A percentile compares a stretch with the other conserved stretches of the same genome.
Evolutionary conservation across 2,797 vertebrate species (phyloP).

Genomic region (Emydoidea blandingii): DNA sequence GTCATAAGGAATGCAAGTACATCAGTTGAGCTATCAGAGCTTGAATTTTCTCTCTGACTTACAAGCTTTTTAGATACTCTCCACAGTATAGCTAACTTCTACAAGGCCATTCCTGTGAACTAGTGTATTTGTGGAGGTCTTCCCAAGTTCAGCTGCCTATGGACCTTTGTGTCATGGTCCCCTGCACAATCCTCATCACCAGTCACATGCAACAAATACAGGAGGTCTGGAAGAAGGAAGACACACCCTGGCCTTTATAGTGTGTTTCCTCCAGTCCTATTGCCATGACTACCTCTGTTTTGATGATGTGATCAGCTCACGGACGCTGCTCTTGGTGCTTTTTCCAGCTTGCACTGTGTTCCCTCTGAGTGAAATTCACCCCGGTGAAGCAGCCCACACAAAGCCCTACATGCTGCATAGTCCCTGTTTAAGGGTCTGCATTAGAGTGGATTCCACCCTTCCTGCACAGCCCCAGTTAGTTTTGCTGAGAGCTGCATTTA

Average conservation of each 20-base stretch:
- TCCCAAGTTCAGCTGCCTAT: background rate
- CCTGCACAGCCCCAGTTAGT: background rate
- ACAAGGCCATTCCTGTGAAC: background rate
- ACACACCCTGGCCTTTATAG: background rate
- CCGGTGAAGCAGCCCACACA: background rate
- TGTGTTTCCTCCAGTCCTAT: background rate
- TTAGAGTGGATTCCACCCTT: background rate
- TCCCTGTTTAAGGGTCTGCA: fast-evolving
- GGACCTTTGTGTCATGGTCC: background rate
- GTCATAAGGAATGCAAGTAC: background rate
- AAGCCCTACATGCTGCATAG: background rate
- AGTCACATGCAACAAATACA: background rate
- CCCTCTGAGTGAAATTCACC: background rate
- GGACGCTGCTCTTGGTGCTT: background rate
- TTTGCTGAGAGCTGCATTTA: background rate
- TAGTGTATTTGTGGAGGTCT: background rate
- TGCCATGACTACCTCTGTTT: constrained; percentile 5
- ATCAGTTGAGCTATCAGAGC: background rate
- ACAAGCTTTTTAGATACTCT: background rate
- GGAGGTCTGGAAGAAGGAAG: constrained; percentile 36
- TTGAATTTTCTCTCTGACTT: background rate
- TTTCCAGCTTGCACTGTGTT: background rate
- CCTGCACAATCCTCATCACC: background rate
- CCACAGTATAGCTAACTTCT: background rate
- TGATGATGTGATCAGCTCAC: constrained; percentile 15